Base-by-base conservation (phyloP, 2,888 invertebrate genomes). In the Cantharis nigra region DNA sequence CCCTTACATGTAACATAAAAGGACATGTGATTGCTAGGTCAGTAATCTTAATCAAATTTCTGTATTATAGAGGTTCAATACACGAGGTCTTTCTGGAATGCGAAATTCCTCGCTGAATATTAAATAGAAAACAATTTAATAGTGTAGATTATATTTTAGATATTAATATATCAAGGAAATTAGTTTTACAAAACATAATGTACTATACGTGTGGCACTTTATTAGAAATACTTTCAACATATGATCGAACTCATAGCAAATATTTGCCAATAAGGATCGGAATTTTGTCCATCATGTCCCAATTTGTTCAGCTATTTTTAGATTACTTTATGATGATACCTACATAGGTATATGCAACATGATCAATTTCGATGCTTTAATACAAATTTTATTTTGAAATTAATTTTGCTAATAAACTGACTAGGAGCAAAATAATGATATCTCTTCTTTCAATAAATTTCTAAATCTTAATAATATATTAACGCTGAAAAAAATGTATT, bases 191-290 rank as follows among this genome's bases (percentile, higher is more conserved):
- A 49, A 49, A 49, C n/a, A 7, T 49, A 49, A 49, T 49, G 49
- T 49, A 49, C 7, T 49, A 7, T 49, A 49, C 2, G 49, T 49
- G 49, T n/a, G 49, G 49, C 49, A 49, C 49, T 49, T 49, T 49
- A 49, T 49, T 67, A 67, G 65, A 67, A 67, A 67, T 67, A 26
- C 18, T 67, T 67, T 67, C 23, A 67, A 67, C 65, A 13, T 67
- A n/a, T 67, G 26, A 67, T 67, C 20, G 65, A 67, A 70, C 33
- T 70, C 23, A 70, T 70, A 70, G 70, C 75, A 78, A 78, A 76
- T 80, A 77, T 76, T 79, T 78, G 63, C 78, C 78, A 80, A 80
- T 80, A 77, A 72, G 75, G 80, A 78, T 77, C 63, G 80, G 80
- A 80, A 80, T 80, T 77, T 80, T 64, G 74, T 62, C 70, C 72